Percentiles rank a stretch among this genome's conserved stretches.
Conservation (phyloP, 2,113 vertebrate genomes). For the Cyprinodon variegatus region DNA sequence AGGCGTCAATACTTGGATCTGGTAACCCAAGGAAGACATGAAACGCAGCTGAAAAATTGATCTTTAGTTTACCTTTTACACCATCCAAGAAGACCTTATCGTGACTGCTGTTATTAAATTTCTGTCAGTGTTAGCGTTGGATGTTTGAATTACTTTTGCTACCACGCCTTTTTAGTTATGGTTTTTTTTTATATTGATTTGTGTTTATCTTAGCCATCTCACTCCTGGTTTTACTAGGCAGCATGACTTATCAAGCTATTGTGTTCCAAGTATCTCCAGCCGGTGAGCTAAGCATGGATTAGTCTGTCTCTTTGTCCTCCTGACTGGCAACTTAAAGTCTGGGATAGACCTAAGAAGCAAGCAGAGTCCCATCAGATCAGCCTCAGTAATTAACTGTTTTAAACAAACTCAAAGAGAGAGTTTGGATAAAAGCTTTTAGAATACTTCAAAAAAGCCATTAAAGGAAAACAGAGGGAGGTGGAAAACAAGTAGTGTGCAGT, state of each 20-base stretch:
- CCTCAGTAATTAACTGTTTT: conserved; percentile 78
- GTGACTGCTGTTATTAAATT: conserved; percentile 2
- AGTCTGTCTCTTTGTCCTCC: conserved; percentile 62
- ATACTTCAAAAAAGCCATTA: conserved; percentile 80
- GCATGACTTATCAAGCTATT: conserved; percentile 24
- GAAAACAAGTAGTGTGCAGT: conserved; percentile 43
- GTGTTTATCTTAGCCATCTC: neutral
- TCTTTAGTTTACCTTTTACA: conserved; percentile 17
- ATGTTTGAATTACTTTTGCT: neutral
- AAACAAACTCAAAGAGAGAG: conserved; percentile 77
- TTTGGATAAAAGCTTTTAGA: conserved; percentile 79
- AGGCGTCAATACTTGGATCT: conserved; percentile 41
- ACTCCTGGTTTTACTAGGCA: conserved; percentile 7
- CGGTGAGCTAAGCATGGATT: conserved; percentile 49
- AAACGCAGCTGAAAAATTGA: conserved; percentile 4
- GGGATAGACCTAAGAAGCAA: conserved; percentile 66
- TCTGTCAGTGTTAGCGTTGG: neutral
- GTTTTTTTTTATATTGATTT: conserved; percentile 1
- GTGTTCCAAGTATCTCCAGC: conserved; percentile 20
- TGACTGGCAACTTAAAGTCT: conserved; percentile 56
- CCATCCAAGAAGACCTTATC: neutral
- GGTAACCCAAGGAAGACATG: conserved; percentile 15
- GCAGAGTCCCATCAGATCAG: conserved; percentile 69
- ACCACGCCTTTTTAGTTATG: neutral
- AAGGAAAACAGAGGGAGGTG: conserved; percentile 54